A percentile compares a stretch with the other conserved stretches of the same genome.
Evolutionary conservation across 2,888 invertebrate species (phyloP).

Genomic region (Synergus umbraculus): DNA sequence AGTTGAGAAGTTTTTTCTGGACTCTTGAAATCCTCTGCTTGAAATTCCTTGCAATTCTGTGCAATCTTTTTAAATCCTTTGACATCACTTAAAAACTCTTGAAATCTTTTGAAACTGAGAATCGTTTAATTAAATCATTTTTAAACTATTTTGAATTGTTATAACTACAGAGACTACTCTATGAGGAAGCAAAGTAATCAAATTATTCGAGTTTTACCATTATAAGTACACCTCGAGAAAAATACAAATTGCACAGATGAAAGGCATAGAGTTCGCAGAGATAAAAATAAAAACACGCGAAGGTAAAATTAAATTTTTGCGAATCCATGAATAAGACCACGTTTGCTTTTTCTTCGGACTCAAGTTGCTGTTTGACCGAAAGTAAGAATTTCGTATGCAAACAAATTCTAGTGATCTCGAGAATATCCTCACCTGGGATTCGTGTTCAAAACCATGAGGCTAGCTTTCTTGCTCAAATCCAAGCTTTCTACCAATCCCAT

Average conservation of each 20-base stretch:
- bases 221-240: not conserved
- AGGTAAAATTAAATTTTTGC: not conserved
- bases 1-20: not conserved
- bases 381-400: slow-evolving; percentile 35
- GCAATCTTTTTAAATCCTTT: too few relatives aligned
- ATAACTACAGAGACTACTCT: too few relatives aligned
- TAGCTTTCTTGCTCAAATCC: slow-evolving; percentile 26
- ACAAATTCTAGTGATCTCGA: slow-evolving; percentile 37
- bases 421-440: slow-evolving; percentile 35
- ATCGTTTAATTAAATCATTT: too few relatives aligned
- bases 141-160: too few relatives aligned
- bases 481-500: slow-evolving; percentile 30
- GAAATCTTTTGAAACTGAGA: too few relatives aligned
- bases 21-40: too few relatives aligned
- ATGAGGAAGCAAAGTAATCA: not conserved
- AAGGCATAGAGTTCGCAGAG: not conserved
- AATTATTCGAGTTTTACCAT: not conserved
- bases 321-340: not conserved
- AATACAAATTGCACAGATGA: not conserved
- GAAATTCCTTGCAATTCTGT: too few relatives aligned
- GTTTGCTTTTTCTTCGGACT: slow-evolving; percentile 16
- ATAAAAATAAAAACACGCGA: not conserved
- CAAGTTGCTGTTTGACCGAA: slow-evolving; percentile 31
- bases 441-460: slow-evolving; percentile 33
- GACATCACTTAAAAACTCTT: too few relatives aligned